phyloP scores from a whole-genome alignment of 2,113 vertebrate genomes.

The Pungitius pungitius region DNA sequence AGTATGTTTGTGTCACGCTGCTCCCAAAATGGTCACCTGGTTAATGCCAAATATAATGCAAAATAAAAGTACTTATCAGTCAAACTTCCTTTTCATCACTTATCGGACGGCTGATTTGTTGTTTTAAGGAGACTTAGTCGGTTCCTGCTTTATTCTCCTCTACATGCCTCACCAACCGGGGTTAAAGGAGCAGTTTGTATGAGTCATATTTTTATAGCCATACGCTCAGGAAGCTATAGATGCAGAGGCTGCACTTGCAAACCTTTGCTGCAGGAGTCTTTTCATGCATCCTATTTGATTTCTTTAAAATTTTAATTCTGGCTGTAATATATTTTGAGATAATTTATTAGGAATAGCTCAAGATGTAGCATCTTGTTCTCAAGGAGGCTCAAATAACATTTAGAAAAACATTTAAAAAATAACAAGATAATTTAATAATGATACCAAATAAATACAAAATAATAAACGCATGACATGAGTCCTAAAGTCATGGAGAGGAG shows the following conservation, averaged over 20 bases:
- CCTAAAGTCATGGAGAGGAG: neutral
- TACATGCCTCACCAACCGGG: neutral
- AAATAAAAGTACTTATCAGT: neutral
- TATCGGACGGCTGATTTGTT: neutral
- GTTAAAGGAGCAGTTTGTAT: neutral
- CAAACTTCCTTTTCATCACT: neutral
- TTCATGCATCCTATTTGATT: neutral
- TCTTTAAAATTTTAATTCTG: neutral
- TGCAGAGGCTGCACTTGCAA: neutral
- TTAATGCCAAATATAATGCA: neutral
- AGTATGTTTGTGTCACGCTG: neutral
- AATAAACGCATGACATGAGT: neutral
- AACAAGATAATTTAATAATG: neutral
- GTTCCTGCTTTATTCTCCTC: neutral
- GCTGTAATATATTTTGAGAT: neutral
- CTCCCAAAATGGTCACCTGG: neutral
- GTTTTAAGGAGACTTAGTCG: too few species aligned
- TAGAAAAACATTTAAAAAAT: neutral
- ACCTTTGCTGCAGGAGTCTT: neutral
- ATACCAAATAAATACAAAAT: neutral
- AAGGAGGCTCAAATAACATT: neutral
- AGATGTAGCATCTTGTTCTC: neutral
- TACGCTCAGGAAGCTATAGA: neutral
- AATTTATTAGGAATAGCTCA: neutral
- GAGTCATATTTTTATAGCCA: slow-evolving; percentile 1